phyloP scores from a whole-genome alignment of 2,113 vertebrate genomes.

The Crotophaga sulcirostris region DNA sequence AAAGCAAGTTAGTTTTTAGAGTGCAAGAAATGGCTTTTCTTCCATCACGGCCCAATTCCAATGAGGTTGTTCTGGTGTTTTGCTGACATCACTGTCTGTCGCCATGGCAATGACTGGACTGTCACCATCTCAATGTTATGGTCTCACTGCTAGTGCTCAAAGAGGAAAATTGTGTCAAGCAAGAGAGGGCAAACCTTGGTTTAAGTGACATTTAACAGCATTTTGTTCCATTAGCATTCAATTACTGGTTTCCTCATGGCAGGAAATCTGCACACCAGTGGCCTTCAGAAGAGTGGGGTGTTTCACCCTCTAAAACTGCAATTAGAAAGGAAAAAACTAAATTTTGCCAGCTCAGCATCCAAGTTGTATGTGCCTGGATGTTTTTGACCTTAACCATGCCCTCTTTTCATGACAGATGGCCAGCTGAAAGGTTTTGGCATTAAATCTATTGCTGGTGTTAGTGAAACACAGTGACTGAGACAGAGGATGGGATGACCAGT shows the following conservation, averaged over 20 bases:
- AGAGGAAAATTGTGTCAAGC: not conserved
- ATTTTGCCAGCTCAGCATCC: not conserved
- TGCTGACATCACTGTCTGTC: not conserved
- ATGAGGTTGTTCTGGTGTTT: not conserved
- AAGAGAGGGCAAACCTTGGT: not conserved
- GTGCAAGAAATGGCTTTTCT: not conserved
- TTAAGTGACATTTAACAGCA: not conserved
- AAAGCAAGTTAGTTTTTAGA: not conserved
- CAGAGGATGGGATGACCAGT: not conserved
- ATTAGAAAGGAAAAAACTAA: not conserved
- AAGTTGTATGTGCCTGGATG: not conserved
- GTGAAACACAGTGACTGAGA: not conserved
- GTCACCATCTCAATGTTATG: not conserved
- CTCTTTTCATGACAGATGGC: not conserved
- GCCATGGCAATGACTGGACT: not conserved
- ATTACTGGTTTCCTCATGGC: not conserved
- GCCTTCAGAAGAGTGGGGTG: not conserved
- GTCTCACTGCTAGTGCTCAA: not conserved
- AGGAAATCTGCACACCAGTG: fast-evolving
- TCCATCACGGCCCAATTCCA: not conserved
- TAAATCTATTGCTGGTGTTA: not conserved
- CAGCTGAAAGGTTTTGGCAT: not conserved
- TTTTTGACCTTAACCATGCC: not conserved
- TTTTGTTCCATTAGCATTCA: not conserved
- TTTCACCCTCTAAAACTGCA: not conserved